Evolutionary conservation across 2,888 invertebrate species (phyloP).

Genomic region (Venusia cambrica): DNA sequence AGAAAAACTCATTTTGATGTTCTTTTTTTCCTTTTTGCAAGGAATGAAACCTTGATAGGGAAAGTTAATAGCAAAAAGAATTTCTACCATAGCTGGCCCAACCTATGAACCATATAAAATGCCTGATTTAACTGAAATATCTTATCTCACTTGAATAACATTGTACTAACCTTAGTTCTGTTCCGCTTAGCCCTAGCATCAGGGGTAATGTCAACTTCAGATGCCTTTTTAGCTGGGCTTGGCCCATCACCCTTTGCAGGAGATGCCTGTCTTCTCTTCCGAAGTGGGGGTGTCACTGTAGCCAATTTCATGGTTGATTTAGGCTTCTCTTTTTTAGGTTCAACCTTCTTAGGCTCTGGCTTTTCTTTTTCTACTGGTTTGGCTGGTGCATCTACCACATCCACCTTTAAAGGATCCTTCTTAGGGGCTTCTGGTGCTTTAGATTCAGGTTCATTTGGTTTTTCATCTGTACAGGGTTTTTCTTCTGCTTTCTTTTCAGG

Average conservation of each 20-base stretch:
- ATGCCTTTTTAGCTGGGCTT: constrained; percentile 56
- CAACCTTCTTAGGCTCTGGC: constrained; percentile 39
- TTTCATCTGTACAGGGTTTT: constrained; percentile 43
- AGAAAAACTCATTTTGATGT: background rate
- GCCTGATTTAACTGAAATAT: no score
- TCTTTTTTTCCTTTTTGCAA: no score
- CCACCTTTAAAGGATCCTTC: constrained; percentile 37
- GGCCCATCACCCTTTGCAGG: constrained; percentile 62
- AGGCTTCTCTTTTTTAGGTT: constrained; percentile 51
- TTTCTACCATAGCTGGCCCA: no score
- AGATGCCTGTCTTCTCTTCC: constrained; percentile 77
- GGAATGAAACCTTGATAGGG: no score
- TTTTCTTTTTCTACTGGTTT: constrained; percentile 60
- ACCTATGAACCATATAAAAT: no score
- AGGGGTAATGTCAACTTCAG: constrained; percentile 56
- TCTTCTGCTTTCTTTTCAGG: constrained; percentile 50
- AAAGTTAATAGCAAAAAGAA: no score
- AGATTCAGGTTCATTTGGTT: constrained; percentile 41
- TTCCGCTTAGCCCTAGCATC: constrained; percentile 70
- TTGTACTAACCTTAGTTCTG: constrained; percentile 62
- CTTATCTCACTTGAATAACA: constrained; percentile 4
- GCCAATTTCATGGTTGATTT: constrained; percentile 78
- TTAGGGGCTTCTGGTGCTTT: constrained; percentile 39
- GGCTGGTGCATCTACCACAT: constrained; percentile 27
- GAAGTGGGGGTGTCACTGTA: constrained; percentile 78